Conservation (phyloP, 2,797 vertebrate species). For the Oreochromis mossambicus region DNA sequence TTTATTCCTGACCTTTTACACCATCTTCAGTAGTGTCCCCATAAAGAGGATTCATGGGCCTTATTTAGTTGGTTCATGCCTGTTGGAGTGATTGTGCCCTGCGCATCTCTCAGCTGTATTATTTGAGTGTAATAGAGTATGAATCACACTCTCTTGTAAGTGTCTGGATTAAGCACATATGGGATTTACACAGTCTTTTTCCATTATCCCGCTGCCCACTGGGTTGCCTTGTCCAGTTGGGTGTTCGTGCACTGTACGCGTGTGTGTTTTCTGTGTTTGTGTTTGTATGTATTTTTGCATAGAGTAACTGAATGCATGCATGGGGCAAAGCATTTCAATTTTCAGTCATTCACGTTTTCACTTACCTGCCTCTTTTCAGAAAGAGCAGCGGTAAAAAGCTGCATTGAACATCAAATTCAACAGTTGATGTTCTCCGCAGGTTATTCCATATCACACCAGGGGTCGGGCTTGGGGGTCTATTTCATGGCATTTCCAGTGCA, state of each 20-base stretch:
- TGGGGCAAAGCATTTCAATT: slow-evolving; percentile 20
- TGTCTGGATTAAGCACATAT: slow-evolving; percentile 74
- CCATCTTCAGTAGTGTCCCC: slow-evolving; percentile 39
- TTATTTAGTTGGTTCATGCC: slow-evolving; percentile 54
- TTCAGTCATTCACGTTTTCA: slow-evolving; percentile 21
- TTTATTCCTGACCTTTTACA: slow-evolving; percentile 57
- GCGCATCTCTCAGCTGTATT: slow-evolving; percentile 62
- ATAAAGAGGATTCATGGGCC: slow-evolving; percentile 69
- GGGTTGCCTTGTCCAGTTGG: slow-evolving; percentile 18
- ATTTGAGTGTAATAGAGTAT: slow-evolving; percentile 70
- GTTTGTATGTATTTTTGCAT: not conserved
- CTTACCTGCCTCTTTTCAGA: slow-evolving; percentile 10
- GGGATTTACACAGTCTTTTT: slow-evolving; percentile 69
- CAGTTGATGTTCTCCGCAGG: slow-evolving; percentile 60
- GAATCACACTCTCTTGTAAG: slow-evolving; percentile 77
- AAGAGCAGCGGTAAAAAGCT: slow-evolving; percentile 37
- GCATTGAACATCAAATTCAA: slow-evolving; percentile 51
- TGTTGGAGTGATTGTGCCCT: slow-evolving; percentile 53
- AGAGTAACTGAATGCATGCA: not conserved
- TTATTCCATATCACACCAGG: slow-evolving; percentile 61
- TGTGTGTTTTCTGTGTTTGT: not conserved
- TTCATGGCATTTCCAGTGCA: slow-evolving; percentile 55
- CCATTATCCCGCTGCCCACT: slow-evolving; percentile 52
- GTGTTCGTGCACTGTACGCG: not conserved
- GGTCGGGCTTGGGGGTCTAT: slow-evolving; percentile 50